A percentile compares a stretch with the other conserved stretches of the same genome.
Conservation (phyloP, 2,113 vertebrate species). For the Xiphophorus couchianus region DNA sequence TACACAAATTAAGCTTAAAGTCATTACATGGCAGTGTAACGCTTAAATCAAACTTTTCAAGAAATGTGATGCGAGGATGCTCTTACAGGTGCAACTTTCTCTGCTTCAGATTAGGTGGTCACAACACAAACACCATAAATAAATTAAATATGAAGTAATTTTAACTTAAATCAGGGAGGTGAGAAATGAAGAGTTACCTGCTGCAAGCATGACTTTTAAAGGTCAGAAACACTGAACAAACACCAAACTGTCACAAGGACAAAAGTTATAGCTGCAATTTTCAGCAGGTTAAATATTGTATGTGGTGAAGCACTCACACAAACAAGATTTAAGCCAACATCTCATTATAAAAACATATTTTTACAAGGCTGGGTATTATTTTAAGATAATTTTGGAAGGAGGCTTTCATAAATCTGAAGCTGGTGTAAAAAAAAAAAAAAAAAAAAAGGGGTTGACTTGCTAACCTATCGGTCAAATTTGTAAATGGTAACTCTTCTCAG, state of each 20-base stretch:
- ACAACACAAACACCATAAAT: conserved; percentile 60
- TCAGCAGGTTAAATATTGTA: conserved; percentile 24
- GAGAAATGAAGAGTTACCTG: background rate
- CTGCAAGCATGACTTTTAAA: background rate
- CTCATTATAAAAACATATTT: conserved; percentile 23
- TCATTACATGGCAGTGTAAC: conserved; percentile 72
- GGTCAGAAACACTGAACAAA: conserved; percentile 2
- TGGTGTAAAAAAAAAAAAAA: background rate
- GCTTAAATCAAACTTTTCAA: conserved; percentile 43
- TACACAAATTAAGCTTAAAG: conserved; percentile 38
- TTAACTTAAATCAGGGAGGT: background rate
- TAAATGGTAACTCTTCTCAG: conserved; percentile 11
- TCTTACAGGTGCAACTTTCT: conserved; percentile 35
- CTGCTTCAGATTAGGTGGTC: conserved; percentile 16
- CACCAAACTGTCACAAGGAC: conserved; percentile 8
- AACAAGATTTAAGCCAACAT: conserved; percentile 18
- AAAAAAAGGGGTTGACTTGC: background rate
- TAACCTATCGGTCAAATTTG: conserved; percentile 37
- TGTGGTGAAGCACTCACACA: conserved; percentile 27
- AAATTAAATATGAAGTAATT: conserved; percentile 59
- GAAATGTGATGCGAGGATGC: background rate
- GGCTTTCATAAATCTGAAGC: conserved; percentile 7
- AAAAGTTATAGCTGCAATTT: conserved; percentile 28
- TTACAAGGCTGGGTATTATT: background rate
- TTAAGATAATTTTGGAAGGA: background rate